These are phyloP conservation scores for Apodemia hepburni DNA, from an alignment of 2,888 invertebrate species.

Conservation along the genomic window DNA sequence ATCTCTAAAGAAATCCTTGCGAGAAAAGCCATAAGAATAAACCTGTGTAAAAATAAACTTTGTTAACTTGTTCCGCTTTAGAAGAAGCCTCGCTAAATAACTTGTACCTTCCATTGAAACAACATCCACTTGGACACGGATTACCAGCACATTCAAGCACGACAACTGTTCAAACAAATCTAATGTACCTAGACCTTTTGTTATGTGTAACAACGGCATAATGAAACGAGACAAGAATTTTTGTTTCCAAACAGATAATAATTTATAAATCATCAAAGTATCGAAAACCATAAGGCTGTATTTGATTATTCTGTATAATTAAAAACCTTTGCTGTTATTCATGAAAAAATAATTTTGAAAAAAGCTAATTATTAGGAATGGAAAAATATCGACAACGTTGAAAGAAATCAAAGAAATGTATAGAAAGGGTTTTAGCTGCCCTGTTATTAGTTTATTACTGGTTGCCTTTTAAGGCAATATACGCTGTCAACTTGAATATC, in stretches of 20 bases:
- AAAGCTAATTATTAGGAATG: constrained; percentile 52
- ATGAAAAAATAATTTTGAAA: constrained; percentile 42
- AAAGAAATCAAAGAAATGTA: constrained; percentile 71
- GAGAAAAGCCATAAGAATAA: too few species aligned
- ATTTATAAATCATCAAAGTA: not conserved
- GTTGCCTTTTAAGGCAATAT: constrained; percentile 55
- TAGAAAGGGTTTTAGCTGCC: constrained; percentile 56
- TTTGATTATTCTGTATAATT: constrained; percentile 21
- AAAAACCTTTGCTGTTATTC: constrained; percentile 6
- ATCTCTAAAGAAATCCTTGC: too few species aligned
- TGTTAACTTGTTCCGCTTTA: not conserved
- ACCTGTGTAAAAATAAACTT: not conserved
- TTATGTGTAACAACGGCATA: constrained; percentile 35
- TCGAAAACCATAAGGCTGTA: constrained; percentile 15
- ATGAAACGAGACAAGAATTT: constrained; percentile 33
- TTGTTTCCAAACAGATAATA: not conserved
- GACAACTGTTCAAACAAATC: constrained; percentile 75
- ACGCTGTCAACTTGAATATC: constrained; percentile 47
- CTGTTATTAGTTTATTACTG: constrained; percentile 69
- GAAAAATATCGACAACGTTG: constrained; percentile 47
- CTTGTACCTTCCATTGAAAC: constrained; percentile 15
- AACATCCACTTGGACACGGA: constrained; percentile 23
- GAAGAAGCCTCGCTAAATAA: not conserved
- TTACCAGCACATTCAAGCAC: constrained; percentile 44
- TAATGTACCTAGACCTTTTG: constrained; percentile 40